phyloP scores from a whole-genome alignment of 2,797 vertebrate genomes.

The Cryptoblepharus egeriae region DNA sequence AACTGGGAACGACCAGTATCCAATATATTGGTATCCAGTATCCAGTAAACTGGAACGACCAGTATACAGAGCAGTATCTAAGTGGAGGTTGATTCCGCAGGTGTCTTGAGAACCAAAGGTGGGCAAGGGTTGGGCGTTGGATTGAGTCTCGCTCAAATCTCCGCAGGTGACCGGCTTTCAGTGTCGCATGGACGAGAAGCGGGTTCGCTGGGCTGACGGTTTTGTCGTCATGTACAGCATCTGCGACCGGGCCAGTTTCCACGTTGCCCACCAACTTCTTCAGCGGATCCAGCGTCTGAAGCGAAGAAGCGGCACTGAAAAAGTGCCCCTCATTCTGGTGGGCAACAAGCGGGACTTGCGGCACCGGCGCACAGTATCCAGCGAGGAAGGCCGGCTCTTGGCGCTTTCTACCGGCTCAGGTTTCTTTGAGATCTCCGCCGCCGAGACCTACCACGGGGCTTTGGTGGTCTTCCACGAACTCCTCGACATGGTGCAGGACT shows the following conservation, averaged over 20 bases:
- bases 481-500: conserved; percentile 61
- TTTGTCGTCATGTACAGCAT: conserved; percentile 78
- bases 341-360: conserved; percentile 77
- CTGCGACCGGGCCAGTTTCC: conserved; percentile 75
- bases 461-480: conserved; percentile 74
- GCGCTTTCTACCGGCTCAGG: conserved; percentile 71
- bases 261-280: conserved; percentile 62
- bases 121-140: no score
- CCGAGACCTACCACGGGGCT: conserved; percentile 73
- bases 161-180: neutral
- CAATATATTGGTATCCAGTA: no score
- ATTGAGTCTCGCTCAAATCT: no score
- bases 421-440: conserved; percentile 73
- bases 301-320: conserved; percentile 58
- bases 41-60: no score
- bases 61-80: no score
- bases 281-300: conserved; percentile 66
- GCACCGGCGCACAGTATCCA: conserved; percentile 70
- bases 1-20: no score
- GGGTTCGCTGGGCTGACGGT: conserved; percentile 76
- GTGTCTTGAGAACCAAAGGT: no score
- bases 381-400: conserved; percentile 75
- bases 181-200: conserved; percentile 60
- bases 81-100: no score
- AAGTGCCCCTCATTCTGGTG: conserved; percentile 72